These are phyloP conservation scores for Conchocele bisecta DNA, from an alignment of 2,888 invertebrate species.

Conservation along the genomic window DNA sequence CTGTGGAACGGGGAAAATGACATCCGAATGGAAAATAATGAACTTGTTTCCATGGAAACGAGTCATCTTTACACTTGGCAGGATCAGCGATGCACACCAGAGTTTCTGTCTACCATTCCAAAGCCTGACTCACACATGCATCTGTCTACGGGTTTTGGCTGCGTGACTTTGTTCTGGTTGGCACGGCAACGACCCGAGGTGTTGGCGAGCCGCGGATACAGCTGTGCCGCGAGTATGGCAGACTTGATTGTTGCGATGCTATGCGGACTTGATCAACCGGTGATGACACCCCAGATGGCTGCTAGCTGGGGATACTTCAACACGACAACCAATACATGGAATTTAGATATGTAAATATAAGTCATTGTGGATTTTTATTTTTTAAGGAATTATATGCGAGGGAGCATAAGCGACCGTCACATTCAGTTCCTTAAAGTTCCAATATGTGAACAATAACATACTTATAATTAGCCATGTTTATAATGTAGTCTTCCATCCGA, in stretches of 20 bases:
- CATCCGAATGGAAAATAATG: neutral
- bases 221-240: constrained; percentile 90
- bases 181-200: constrained; percentile 86
- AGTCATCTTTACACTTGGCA: constrained; percentile 91
- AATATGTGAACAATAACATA: too few species aligned
- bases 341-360: constrained; percentile 85
- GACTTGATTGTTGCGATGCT: constrained; percentile 91
- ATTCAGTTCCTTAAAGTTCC: too few species aligned
- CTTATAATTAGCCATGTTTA: too few species aligned
- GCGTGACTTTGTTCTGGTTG: constrained; percentile 93
- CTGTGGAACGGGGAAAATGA: constrained; percentile 86
- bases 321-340: constrained; percentile 87
- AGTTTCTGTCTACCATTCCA: constrained; percentile 89
- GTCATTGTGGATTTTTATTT: neutral
- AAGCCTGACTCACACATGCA: constrained; percentile 89
- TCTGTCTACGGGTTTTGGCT: constrained; percentile 89
- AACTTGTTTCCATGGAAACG: neutral
- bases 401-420: too few species aligned
- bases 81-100: constrained; percentile 90
- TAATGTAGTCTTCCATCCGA: too few species aligned
- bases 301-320: constrained; percentile 94
- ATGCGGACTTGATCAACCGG: constrained; percentile 87
- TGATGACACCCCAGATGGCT: constrained; percentile 92
- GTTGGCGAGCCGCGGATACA: constrained; percentile 86
- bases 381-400: too few species aligned